These are phyloP conservation scores for Damaliscus lunatus DNA, from an alignment of 2,113 vertebrate genomes.

Conservation along the genomic window DNA sequence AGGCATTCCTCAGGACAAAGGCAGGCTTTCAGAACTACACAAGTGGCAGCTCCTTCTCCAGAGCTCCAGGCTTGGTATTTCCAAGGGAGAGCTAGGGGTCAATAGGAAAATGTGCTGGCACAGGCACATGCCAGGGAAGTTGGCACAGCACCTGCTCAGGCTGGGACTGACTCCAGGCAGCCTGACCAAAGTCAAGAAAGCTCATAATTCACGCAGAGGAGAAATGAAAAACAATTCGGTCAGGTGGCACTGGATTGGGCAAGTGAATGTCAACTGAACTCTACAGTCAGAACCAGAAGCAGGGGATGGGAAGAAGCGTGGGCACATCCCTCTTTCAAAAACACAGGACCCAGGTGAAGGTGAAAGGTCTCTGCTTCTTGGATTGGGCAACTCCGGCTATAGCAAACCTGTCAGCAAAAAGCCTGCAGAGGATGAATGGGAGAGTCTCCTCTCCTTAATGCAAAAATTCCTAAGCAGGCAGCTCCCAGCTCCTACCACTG, in stretches of 20 bases:
- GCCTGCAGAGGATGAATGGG: not conserved
- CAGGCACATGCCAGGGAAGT: constrained; percentile 19
- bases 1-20: constrained; percentile 57
- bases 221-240: constrained; percentile 39
- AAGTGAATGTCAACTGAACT: not conserved
- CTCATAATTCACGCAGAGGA: constrained; percentile 46
- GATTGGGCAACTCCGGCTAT: not conserved
- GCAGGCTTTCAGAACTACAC: constrained; percentile 26
- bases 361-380: not conserved
- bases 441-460: not conserved
- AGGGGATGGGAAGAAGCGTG: not conserved
- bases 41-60: constrained; percentile 22
- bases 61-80: constrained; percentile 37
- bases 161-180: constrained; percentile 54
- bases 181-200: constrained; percentile 55
- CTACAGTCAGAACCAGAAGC: not conserved
- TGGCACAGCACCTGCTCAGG: constrained; percentile 61
- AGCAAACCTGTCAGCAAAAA: constrained; percentile 24
- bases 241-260: not conserved
- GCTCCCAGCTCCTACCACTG: not conserved
- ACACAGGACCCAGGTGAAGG: not conserved
- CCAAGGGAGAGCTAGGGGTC: constrained; percentile 53
- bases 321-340: not conserved
- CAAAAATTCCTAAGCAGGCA: constrained; percentile 51
- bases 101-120: constrained; percentile 27